A percentile compares a stretch with the other conserved stretches of the same genome.
These are phyloP conservation scores for Spisula subtruncata DNA, from an alignment of 2,888 invertebrate species.

Conservation along the genomic window DNA sequence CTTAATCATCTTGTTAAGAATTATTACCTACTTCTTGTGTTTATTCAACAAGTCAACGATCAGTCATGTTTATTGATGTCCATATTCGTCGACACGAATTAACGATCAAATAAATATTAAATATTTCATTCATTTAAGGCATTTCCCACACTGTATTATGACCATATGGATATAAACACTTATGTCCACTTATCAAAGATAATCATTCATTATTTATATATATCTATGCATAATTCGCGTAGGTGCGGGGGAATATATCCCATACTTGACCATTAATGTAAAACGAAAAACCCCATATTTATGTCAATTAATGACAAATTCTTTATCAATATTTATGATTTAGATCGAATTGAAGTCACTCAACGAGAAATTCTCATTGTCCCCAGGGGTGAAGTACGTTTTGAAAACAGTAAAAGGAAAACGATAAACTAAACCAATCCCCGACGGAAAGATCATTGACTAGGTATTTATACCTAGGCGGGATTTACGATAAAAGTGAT, in stretches of 20 bases:
- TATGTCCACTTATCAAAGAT: constrained; percentile 28
- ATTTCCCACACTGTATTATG: constrained; percentile 4
- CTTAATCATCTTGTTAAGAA: too few species aligned
- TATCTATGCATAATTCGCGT: constrained; percentile 31
- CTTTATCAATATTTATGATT: constrained; percentile 40
- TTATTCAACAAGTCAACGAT: background rate
- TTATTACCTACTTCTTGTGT: too few species aligned
- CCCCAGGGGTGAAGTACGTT: background rate
- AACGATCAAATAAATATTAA: background rate
- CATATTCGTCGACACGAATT: background rate
- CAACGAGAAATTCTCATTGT: background rate
- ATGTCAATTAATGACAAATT: background rate
- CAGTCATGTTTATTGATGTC: background rate
- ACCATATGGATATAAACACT: constrained; percentile 18
- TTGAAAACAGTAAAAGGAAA: background rate
- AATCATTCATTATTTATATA: constrained; percentile 20
- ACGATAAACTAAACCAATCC: constrained; percentile 4
- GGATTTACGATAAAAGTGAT: background rate
- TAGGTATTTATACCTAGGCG: background rate
- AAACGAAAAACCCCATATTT: constrained; percentile 21
- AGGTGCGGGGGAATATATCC: constrained; percentile 6
- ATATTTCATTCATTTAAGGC: constrained; percentile 31
- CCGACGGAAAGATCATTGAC: background rate
- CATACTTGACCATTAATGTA: constrained; percentile 26
- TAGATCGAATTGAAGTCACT: constrained; percentile 6